These are phyloP conservation scores for Antheraea pernyi DNA, from an alignment of 1,140 invertebrate genomes.

Conservation along the genomic window DNA sequence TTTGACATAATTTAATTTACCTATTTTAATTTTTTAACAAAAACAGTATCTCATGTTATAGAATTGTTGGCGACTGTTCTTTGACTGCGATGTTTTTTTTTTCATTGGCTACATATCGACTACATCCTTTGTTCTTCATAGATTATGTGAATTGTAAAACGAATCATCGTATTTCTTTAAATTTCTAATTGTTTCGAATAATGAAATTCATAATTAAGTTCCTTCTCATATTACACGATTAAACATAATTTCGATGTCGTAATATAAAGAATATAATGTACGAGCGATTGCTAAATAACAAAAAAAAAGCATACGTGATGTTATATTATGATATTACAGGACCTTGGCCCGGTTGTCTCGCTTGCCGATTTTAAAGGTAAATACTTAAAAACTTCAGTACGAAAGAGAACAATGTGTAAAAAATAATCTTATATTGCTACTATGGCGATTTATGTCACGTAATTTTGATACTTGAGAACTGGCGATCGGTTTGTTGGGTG, in stretches of 20 bases:
- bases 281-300: not conserved
- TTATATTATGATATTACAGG: conserved; percentile 38
- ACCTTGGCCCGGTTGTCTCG: conserved; percentile 50
- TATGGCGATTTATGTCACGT: not conserved
- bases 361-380: conserved; percentile 44
- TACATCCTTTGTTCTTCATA: no score
- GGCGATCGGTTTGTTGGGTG: no score
- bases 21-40: no score
- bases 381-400: conserved; percentile 38
- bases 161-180: no score
- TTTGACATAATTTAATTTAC: no score
- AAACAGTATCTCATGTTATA: no score
- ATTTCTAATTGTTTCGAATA: not conserved
- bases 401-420: conserved; percentile 5
- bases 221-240: not conserved
- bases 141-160: no score
- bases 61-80: no score
- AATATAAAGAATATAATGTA: not conserved
- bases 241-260: not conserved
- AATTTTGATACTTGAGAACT: not conserved
- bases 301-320: conserved; percentile 44
- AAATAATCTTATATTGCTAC: not conserved
- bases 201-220: not conserved
- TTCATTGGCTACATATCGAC: no score
- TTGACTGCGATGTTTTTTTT: no score